Evolutionary conservation across 2,888 invertebrate species (phyloP).

Genomic region (Coenonympha glycerion): DNA sequence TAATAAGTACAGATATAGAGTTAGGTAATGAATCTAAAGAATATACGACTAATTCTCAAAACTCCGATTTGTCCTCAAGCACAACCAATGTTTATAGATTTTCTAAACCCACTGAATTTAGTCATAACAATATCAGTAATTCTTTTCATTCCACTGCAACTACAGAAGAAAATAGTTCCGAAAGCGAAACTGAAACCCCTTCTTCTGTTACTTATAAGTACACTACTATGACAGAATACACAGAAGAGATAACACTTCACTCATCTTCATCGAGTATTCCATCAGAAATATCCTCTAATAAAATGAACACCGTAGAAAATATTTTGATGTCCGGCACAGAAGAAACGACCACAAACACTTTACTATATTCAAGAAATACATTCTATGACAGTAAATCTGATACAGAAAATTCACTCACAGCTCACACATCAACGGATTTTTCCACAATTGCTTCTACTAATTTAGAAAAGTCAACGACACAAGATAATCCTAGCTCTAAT

Average conservation of each 20-base stretch:
- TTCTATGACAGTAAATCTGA: not conserved
- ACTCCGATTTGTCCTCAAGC: not conserved
- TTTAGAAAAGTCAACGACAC: not conserved
- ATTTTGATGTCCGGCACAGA: not conserved
- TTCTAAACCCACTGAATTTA: not conserved
- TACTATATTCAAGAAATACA: not conserved
- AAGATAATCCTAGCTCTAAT: not conserved
- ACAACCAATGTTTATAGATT: not conserved
- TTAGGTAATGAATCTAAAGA: not conserved
- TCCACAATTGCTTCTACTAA: not conserved
- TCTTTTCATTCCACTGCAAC: not conserved
- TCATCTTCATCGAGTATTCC: not conserved
- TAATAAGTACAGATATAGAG: not conserved
- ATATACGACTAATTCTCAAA: not conserved
- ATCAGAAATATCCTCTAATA: not conserved
- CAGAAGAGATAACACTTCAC: not conserved
- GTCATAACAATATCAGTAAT: not conserved
- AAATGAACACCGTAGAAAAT: not conserved
- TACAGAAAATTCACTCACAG: not conserved
- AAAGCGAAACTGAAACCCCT: not conserved
- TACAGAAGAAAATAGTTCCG: not conserved
- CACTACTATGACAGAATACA: not conserved
- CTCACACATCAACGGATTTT: not conserved
- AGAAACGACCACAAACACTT: not conserved
- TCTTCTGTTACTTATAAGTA: not conserved